phyloP scores from a whole-genome alignment of 2,797 vertebrate genomes.

The Rhinichthys osculus region DNA sequence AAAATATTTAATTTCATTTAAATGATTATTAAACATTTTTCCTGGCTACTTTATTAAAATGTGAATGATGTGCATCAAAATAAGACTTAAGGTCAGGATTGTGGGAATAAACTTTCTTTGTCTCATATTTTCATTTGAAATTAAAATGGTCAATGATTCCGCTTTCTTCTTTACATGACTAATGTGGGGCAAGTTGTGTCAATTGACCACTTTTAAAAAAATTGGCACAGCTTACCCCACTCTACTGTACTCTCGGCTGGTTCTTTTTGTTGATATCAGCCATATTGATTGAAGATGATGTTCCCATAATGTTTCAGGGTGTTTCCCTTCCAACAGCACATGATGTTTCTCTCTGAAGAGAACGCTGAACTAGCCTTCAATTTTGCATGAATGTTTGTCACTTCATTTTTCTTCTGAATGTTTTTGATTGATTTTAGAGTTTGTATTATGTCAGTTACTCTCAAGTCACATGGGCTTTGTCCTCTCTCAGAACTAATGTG shows the following conservation, averaged over 20 bases:
- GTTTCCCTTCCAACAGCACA: neutral
- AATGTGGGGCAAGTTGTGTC: neutral
- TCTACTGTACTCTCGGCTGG: neutral
- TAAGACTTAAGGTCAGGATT: too few species aligned
- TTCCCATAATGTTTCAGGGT: neutral
- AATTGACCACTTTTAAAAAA: too few species aligned
- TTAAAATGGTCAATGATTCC: too few species aligned
- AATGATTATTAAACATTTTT: too few species aligned
- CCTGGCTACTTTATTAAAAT: too few species aligned
- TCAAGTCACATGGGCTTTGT: neutral
- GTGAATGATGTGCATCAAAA: too few species aligned
- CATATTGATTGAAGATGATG: neutral
- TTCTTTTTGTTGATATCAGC: conserved; percentile 2
- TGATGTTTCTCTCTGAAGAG: neutral
- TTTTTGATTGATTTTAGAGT: neutral
- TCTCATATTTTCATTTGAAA: too few species aligned
- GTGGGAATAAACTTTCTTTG: too few species aligned
- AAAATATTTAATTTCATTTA: too few species aligned
- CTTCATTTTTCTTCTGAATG: neutral
- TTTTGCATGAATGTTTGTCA: conserved; percentile 7
- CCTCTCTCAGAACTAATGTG: neutral
- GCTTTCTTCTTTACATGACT: too few species aligned
- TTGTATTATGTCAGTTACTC: neutral
- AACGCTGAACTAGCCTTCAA: neutral
- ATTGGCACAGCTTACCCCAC: neutral